phyloP scores from a whole-genome alignment of 2,888 invertebrate species.

The Teinopalpus imperialis region DNA sequence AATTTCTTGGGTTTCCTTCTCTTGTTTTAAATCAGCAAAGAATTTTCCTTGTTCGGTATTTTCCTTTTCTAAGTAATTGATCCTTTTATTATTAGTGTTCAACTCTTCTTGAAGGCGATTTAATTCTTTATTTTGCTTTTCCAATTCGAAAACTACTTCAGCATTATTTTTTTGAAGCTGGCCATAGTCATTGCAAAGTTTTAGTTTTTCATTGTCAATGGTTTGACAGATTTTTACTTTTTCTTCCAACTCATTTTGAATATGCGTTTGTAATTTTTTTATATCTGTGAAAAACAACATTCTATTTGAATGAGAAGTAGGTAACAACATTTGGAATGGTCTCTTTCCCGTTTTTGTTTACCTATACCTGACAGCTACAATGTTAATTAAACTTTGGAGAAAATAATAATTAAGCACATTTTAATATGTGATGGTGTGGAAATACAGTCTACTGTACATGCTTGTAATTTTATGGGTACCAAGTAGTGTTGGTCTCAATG shows the following conservation, averaged over 20 bases:
- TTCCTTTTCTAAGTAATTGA: conserved; percentile 1
- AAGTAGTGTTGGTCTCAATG: too few relatives aligned
- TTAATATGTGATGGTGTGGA: too few relatives aligned
- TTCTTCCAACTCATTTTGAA: neutral
- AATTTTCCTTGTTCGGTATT: neutral
- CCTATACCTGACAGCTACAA: too few relatives aligned
- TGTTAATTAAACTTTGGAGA: too few relatives aligned
- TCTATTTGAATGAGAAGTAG: too few relatives aligned
- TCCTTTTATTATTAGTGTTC: neutral
- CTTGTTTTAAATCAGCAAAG: neutral
- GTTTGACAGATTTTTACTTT: conserved; percentile 3
- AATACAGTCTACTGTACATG: too few relatives aligned
- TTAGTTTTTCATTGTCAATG: conserved; percentile 29
- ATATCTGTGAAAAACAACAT: conserved; percentile 10
- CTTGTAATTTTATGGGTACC: too few relatives aligned
- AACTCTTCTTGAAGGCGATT: neutral
- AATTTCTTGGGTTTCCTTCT: conserved; percentile 4
- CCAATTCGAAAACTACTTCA: neutral
- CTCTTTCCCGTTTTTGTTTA: too few relatives aligned
- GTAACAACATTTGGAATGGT: too few relatives aligned
- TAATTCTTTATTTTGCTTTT: neutral
- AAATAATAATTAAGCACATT: too few relatives aligned
- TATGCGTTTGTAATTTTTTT: neutral
- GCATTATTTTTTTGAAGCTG: conserved; percentile 3
- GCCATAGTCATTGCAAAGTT: conserved; percentile 6